Base-by-base conservation (phyloP, 2,888 invertebrate species). In the Bedellia somnulentella region DNA sequence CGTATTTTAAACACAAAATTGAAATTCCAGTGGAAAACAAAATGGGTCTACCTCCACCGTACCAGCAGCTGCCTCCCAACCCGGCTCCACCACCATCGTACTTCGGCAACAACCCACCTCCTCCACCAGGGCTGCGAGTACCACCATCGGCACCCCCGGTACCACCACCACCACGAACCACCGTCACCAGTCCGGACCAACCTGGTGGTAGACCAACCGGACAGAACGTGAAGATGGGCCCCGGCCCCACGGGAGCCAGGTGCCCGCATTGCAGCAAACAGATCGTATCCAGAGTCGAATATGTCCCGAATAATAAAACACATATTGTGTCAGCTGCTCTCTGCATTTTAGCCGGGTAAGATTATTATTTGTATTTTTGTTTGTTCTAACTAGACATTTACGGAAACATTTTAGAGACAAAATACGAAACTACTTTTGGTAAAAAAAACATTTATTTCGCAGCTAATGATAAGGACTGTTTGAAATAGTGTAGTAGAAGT, bases 1-100 rank as follows among this genome's bases (percentile, higher is more conserved):
- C n/a, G n/a, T n/a, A n/a, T n/a, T n/a, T n/a, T n/a, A n/a, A n/a
- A n/a, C n/a, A n/a, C n/a, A n/a, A n/a, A n/a, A n/a, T n/a, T n/a
- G n/a, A n/a, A n/a, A 31, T 63, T 70, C 31, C 58, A 75, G 73
- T 75, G 73, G 73, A 75, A 49, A 73, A 73, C 35, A 75, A 75
- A 47, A 71, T 73, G 66, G 73, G 73, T 9, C 44, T 73, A 2
- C 73, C 73, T 1, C 73, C 73, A 3, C 68, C 73, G 2, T 71
- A 75, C 39, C 62, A 71, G 36, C 61, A 58, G 30, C 42, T 52
- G n/a, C 45, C 56, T 6, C 52, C 63, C 0, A 66, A 60, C 35
- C 62, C 66, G 4, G 60, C 55, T 2, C 71, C 73, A 2, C 73
- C 73, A 2, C 73, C 71, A 0, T 63, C 70, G 1, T 73, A 75